Evolutionary conservation across 2,888 invertebrate species (phyloP), one percentile per base, ranked within the genome.

Genomic region (Cabera pusaria): DNA sequence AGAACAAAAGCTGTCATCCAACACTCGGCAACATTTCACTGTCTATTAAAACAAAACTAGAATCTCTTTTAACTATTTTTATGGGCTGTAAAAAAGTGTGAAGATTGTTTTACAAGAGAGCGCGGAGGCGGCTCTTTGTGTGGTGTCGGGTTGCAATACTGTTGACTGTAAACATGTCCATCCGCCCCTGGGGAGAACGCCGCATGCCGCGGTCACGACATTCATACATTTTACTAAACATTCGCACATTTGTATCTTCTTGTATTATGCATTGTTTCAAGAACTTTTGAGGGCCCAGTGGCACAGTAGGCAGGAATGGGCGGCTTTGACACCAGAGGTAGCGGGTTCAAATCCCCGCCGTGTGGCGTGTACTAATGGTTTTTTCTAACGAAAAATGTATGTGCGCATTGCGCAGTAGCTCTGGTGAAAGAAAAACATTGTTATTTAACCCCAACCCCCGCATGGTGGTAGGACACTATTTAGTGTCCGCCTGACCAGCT

Each of bases 41-140:
- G 86, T 85, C 85, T 86, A 84, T 85, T 82, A 82, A 81, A 84
- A 82, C 71, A 79, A 74, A 72, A 67, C 58, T 62, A 70, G 68
- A 80, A 78, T 80, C 78, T 79, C 85, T 87, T 86, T 87, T 67
- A 84, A 86, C 87, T 87, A 87, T 88, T 88, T 88, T 88, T 86
- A 88, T 83, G 78, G 64, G 75, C 75, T 72, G 66, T 85, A 86
- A 86, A 87, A 85, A 85, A 85, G 73, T 83, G 84, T 86, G 76
- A 78, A 82, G 84, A 86, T 85, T 80, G 81, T 82, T 80, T 87
- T 87, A 85, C 85, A 82, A 69, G 79, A 76, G 79, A 73, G 70
- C 70, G 80, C 73, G 72, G 73, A 73, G 82, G 83, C 85, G 88
- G 85, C 81, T 79, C 85, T 88, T 87, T 87, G 88, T 78, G 76